Conservation (phyloP, 1,140 invertebrate genomes). For the Agrypnia vestita region DNA sequence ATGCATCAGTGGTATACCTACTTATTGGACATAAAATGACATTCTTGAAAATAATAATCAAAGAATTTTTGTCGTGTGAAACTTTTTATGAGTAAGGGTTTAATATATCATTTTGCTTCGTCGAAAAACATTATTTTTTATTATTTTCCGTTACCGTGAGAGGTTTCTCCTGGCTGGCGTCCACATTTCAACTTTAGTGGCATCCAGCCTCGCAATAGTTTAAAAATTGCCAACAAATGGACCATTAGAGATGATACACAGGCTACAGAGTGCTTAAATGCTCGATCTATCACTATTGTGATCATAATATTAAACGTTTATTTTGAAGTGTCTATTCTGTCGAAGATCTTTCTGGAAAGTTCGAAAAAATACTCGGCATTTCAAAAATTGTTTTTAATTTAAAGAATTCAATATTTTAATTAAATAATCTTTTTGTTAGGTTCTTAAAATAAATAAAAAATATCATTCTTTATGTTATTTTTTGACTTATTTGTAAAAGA, state of each 20-base stretch:
- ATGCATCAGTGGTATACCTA: too few relatives aligned
- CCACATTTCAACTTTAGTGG: conserved; percentile 4
- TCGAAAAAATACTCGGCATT: neutral
- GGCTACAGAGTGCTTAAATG: neutral
- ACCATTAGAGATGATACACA: neutral
- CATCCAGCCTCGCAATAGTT: neutral
- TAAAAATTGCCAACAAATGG: neutral
- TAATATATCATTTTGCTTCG: neutral
- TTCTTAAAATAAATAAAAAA: too few relatives aligned
- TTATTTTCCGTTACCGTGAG: neutral
- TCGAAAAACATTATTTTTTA: neutral
- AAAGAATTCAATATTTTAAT: conserved; percentile 9
- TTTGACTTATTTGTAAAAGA: too few relatives aligned
- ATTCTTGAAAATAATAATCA: neutral
- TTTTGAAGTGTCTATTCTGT: neutral
- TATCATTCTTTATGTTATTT: too few relatives aligned
- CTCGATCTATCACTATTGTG: neutral
- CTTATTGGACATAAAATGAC: neutral
- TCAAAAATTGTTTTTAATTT: neutral
- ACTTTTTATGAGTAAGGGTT: neutral
- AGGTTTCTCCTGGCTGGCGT: neutral
- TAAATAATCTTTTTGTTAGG: too few relatives aligned
- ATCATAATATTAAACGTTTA: neutral
- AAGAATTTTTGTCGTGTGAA: neutral
- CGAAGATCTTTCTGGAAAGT: neutral